These are phyloP conservation scores for Tholera decimalis DNA, from an alignment of 2,888 invertebrate genomes.

Conservation along the genomic window DNA sequence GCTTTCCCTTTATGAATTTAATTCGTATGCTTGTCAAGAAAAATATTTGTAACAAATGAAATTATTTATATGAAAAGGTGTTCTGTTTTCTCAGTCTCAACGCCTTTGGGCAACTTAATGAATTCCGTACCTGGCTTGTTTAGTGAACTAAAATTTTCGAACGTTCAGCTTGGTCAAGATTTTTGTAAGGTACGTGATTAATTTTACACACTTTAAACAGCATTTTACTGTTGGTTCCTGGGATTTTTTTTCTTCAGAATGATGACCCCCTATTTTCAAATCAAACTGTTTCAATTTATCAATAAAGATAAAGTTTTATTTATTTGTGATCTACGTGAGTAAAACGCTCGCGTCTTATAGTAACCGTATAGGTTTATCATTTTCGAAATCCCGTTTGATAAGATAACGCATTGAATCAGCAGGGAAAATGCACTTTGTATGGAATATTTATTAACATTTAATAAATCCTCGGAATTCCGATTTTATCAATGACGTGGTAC, in stretches of 20 bases:
- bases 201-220: neutral
- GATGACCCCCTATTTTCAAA: neutral
- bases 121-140: neutral
- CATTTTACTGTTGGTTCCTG: conserved; percentile 9
- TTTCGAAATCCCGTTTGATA: conserved; percentile 17
- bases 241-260: no score
- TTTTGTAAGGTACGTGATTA: neutral
- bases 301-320: neutral
- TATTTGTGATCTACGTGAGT: neutral
- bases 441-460: conserved; percentile 32
- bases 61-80: conserved; percentile 18
- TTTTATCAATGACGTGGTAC: conserved; percentile 31
- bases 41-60: conserved; percentile 44
- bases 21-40: conserved; percentile 57
- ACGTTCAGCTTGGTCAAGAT: neutral
- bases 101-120: neutral
- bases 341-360: neutral
- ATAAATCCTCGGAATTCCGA: conserved; percentile 18
- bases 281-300: conserved; percentile 2
- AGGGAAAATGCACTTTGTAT: conserved; percentile 3
- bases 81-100: neutral
- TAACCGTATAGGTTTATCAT: neutral
- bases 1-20: conserved; percentile 53
- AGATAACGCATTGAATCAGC: conserved; percentile 19
- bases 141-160: neutral